Evolutionary conservation across 1,140 invertebrate species (phyloP).

Genomic region (Lanistes nyassanus): DNA sequence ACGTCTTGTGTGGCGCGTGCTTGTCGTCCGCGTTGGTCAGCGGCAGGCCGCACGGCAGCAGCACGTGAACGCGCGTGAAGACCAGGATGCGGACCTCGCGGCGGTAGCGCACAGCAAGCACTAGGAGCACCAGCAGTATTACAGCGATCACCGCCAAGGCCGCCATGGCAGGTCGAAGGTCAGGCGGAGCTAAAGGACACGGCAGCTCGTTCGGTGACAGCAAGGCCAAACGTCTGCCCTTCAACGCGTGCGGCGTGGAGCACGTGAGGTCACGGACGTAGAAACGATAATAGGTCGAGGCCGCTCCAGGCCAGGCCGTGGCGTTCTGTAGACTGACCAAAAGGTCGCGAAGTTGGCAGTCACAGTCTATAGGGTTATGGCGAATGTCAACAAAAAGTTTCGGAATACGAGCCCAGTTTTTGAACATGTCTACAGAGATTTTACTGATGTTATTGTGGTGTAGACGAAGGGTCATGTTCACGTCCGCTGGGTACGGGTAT

Average conservation of each 20-base stretch:
- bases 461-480: slow-evolving; percentile 3
- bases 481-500: not conserved
- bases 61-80: slow-evolving; percentile 39
- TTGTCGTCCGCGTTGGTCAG: not conserved
- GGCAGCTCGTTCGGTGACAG: not conserved
- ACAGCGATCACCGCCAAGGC: slow-evolving; percentile 3
- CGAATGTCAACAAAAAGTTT: slow-evolving; percentile 25
- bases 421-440: slow-evolving; percentile 16
- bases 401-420: slow-evolving; percentile 17
- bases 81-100: slow-evolving; percentile 43
- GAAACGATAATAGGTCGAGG: not conserved
- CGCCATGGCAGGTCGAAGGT: slow-evolving; percentile 4
- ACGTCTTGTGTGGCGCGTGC: slow-evolving; percentile 31
- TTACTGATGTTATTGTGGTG: slow-evolving; percentile 30
- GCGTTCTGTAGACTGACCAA: slow-evolving; percentile 11
- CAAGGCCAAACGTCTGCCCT: not conserved
- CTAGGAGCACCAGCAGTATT: slow-evolving; percentile 4
- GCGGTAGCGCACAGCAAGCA: slow-evolving; percentile 16
- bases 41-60: slow-evolving; percentile 33
- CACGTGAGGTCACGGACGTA: slow-evolving; percentile 9
- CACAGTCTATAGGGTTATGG: slow-evolving; percentile 26
- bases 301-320: not conserved
- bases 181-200: not conserved
- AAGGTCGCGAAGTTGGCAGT: slow-evolving; percentile 8
- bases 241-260: not conserved